Evolutionary conservation across 2,797 vertebrate species (phyloP).

Genomic region (Cheirogaleus major): DNA sequence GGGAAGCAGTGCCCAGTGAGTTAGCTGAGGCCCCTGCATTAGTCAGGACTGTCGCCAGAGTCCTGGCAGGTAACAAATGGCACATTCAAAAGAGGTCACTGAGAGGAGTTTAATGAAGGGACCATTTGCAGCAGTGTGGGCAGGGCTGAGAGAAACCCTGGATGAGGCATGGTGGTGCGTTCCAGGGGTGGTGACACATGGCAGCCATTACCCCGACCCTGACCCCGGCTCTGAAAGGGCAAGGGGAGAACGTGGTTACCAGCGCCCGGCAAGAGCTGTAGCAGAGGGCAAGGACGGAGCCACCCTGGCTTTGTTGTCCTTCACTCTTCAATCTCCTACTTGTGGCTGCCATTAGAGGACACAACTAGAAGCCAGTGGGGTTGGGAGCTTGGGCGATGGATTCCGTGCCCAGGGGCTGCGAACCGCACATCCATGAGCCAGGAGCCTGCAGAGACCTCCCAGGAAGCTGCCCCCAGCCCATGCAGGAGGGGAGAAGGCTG

Average conservation of each 20-base stretch:
- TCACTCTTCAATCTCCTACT: background rate
- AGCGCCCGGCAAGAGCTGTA: background rate
- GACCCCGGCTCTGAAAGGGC: background rate
- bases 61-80: background rate
- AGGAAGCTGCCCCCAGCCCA: background rate
- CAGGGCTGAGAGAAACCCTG: background rate
- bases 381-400: background rate
- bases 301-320: background rate
- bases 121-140: background rate
- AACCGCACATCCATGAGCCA: fast-evolving
- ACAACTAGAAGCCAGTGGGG: background rate
- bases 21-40: background rate
- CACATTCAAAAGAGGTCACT: background rate
- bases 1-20: background rate
- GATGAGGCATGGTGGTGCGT: background rate
- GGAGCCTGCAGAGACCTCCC: background rate
- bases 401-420: background rate
- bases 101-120: background rate
- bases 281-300: background rate
- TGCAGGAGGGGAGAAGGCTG: background rate
- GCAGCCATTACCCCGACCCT: background rate
- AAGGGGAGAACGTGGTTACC: background rate
- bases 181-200: background rate
- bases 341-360: background rate
- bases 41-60: background rate